Evolutionary conservation across 2,797 vertebrate species (phyloP), one percentile per base, ranked within the genome.

Genomic region (Acropternis orthonyx): DNA sequence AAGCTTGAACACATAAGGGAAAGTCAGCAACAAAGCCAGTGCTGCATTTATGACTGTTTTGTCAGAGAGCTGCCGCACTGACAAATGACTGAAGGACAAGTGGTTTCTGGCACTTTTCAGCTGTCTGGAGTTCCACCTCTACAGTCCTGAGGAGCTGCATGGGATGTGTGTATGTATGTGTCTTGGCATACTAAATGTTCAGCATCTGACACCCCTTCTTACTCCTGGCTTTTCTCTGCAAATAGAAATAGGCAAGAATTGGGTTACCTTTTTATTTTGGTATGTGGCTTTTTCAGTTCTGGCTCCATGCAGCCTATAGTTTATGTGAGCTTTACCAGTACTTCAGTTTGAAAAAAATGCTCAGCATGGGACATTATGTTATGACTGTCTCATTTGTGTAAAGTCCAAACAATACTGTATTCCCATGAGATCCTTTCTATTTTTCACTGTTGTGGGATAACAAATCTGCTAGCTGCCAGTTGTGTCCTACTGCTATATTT

Each of bases 381-480:
- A 94, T 91, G 95, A 96, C 88, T 95, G 83, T 89, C 80, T 93
- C 66, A 51, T 87, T 97, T 98, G 88, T 97, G 89, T 95, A 95
- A 95, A 23, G 54, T 93, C 79, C 65, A 81, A 97, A 96, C 97
- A 97, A 96, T 97, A 51, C 87, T 52, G 36, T 15, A 30, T 65
- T 97, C 97, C 96, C 97, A 80, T 79, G 97, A 95, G 97, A 95
- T 46, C 20, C 23, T 86, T 65, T 96, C 88, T 97, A 91, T 95
- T 98, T 97, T 97, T 90, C 92, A 59, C 67, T 95, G 80, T 91
- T 34, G 46, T 93, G 76, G 59, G 78, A 95, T 96, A 97, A 94
- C 49, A 94, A 92, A 93, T 77, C 85, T 89, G 36, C 75, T 87
- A 83, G 88, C 94, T 92, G 94, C 92, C 84, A 49, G 87, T 95